These are phyloP conservation scores for Drosophila tanythrix DNA, from an alignment of 2,888 invertebrate genomes.

Conservation along the genomic window DNA sequence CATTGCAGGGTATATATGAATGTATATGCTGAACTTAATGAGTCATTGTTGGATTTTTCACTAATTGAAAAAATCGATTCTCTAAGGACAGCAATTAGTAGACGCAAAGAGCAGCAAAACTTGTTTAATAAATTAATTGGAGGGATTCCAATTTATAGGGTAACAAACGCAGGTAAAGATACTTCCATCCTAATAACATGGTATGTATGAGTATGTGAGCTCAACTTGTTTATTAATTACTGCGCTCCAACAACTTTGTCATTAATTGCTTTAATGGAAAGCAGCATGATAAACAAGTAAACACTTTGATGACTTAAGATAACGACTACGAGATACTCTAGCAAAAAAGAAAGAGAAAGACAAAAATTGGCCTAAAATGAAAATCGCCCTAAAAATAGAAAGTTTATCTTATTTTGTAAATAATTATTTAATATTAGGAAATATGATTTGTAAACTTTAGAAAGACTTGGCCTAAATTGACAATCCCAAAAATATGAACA, in stretches of 20 bases:
- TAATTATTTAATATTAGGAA: no score
- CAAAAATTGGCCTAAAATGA: background rate
- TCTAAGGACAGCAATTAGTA: background rate
- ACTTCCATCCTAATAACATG: background rate
- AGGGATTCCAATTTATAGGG: background rate
- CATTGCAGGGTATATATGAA: background rate
- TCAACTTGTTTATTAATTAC: background rate
- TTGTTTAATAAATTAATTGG: background rate
- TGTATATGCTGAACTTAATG: background rate
- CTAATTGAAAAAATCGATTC: background rate
- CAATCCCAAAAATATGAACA: no score
- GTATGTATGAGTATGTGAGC: background rate
- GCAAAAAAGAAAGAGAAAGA: background rate
- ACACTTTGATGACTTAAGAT: background rate
- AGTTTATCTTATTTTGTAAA: no score
- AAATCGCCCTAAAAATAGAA: background rate
- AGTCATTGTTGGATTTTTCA: background rate
- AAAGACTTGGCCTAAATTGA: no score
- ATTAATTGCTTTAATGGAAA: conserved; percentile 68
- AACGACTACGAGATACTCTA: background rate
- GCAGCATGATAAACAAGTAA: conserved; percentile 55
- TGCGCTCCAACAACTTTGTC: conserved; percentile 11
- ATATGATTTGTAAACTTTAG: no score
- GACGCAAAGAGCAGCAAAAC: background rate
- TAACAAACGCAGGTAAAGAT: background rate